Conservation (phyloP, 2,113 vertebrate species). For the Argyrosomus japonicus region DNA sequence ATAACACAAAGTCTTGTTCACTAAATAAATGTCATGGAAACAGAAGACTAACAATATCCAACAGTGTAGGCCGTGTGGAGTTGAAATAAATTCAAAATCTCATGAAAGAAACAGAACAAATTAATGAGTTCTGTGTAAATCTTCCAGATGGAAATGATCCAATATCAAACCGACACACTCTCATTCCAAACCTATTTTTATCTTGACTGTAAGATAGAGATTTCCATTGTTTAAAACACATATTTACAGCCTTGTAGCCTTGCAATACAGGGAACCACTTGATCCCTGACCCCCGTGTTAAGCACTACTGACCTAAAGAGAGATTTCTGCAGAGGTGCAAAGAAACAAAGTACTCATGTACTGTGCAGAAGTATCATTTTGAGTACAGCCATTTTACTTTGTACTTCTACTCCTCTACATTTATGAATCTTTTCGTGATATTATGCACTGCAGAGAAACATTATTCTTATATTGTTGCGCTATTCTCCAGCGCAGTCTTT, state of each 20-base stretch:
- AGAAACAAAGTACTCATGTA: background rate
- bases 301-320: too few species aligned
- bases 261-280: too few species aligned
- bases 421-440: background rate
- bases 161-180: background rate
- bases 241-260: too few species aligned
- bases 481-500: too few species aligned
- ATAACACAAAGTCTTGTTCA: background rate
- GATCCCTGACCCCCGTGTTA: too few species aligned
- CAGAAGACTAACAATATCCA: conserved; percentile 26
- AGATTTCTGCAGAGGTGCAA: too few species aligned
- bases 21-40: conserved; percentile 50
- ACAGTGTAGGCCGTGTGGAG: conserved; percentile 18
- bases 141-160: conserved; percentile 28
- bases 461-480: too few species aligned
- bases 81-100: conserved; percentile 43
- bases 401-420: background rate
- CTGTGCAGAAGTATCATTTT: background rate
- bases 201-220: background rate
- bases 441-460: too few species aligned
- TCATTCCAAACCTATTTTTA: conserved; percentile 3
- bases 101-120: conserved; percentile 28
- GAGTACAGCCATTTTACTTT: background rate
- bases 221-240: background rate
- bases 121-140: conserved; percentile 22